phyloP scores from a whole-genome alignment of 2,888 invertebrate genomes.

The Sabellastarte sp. region DNA sequence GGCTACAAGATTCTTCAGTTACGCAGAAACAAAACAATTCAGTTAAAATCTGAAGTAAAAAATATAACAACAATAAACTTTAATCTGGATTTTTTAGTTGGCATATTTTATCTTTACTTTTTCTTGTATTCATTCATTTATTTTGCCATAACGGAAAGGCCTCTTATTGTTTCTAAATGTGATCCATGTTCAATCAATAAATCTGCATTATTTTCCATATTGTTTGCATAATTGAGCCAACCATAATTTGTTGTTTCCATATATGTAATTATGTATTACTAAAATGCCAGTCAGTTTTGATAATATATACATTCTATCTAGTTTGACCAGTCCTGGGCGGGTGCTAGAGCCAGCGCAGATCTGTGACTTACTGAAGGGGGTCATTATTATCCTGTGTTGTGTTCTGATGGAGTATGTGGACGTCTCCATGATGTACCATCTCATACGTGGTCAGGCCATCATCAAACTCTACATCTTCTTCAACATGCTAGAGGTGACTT shows the following conservation, averaged over 20 bases:
- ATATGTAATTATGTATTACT: neutral
- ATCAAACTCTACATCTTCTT: slow-evolving; percentile 99
- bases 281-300: neutral
- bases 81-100: too few species aligned
- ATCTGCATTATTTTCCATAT: too few species aligned
- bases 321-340: slow-evolving; percentile 15
- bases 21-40: too few species aligned
- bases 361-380: slow-evolving; percentile 93
- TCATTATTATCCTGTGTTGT: slow-evolving; percentile 80
- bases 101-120: too few species aligned
- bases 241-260: neutral
- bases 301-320: slow-evolving; percentile 7
- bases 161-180: too few species aligned
- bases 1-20: too few species aligned
- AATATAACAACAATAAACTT: too few species aligned
- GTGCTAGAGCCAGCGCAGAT: slow-evolving; percentile 66
- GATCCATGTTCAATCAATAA: too few species aligned
- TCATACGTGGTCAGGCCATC: slow-evolving; percentile 86
- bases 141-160: too few species aligned
- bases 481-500: slow-evolving; percentile 92
- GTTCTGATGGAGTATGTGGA: slow-evolving; percentile 85
- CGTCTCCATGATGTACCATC: slow-evolving; percentile 96
- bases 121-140: too few species aligned
- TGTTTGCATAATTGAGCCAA: neutral
- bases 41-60: too few species aligned